Evolutionary conservation across 1,140 invertebrate genomes (phyloP), one percentile per base, ranked within the genome.

Genomic region (Drosophila suzukii): DNA sequence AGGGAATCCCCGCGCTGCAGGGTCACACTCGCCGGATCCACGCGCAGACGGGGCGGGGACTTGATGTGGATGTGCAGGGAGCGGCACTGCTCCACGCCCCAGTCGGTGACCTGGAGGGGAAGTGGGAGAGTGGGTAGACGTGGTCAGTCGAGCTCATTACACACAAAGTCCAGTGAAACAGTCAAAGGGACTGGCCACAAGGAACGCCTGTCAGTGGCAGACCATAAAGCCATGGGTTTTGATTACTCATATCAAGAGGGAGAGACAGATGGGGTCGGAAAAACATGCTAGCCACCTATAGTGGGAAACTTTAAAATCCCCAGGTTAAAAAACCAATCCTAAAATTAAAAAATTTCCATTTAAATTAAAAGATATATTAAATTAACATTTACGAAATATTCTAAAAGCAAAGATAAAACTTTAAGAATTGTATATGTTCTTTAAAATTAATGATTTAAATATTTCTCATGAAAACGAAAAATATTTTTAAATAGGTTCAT

Each of bases 21-120:
- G 12, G 96, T 97, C 1, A 95, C 93, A 57, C 95, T 96, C 85
- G 96, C 95, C 0, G 96, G 96, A 54, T 95, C 93, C 12, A 97
- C 94, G 44, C 94, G 94, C 27, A 97, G 94, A 63, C 95, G 93
- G 1, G 96, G 96, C 11, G 95, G 94, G 49, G 94, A 93, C 58
- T 94, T 93, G 12, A 97, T 94, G 51, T 95, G 93, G 12, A 97
- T 92, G 32, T 94, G 93, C 41, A 96, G 92, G 13, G 95, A 95
- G 67, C 95, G 94, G 85, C 96, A 97, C 63, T 96, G 94, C 58
- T 96, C 94, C 12, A 96, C 92, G n/a, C 94, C 95, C 91, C 94
- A 95, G 77, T 96, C 96, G n/a, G 94, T 93, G 12, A 96, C 94
- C 78, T 94, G 93, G 0, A 38, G 20, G 13, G 32, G 8, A 3